These are phyloP conservation scores for Drosophila parvula DNA, from an alignment of 1,140 invertebrate genomes.

Conservation along the genomic window DNA sequence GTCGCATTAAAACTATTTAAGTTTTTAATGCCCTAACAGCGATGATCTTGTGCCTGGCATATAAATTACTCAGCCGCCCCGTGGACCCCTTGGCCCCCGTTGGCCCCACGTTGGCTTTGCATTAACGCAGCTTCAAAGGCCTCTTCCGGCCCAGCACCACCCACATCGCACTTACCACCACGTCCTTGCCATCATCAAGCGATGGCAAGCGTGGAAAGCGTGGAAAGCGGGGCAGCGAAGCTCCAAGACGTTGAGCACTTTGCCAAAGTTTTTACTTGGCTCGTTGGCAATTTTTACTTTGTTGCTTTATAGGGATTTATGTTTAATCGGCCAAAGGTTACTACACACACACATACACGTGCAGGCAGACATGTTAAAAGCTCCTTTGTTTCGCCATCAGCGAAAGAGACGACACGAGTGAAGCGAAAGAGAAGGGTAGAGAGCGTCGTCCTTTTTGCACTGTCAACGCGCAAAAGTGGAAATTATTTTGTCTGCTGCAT, in stretches of 20 bases:
- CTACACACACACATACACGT: conserved; percentile 18
- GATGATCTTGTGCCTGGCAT: conserved; percentile 79
- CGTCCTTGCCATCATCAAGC: conserved; percentile 57
- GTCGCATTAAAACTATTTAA: conserved; percentile 82
- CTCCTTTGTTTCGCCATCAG: conserved; percentile 61
- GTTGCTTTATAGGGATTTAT: conserved; percentile 81
- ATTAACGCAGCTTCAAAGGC: conserved; percentile 69
- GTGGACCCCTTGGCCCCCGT: neutral
- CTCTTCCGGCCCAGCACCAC: conserved; percentile 12
- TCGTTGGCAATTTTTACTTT: conserved; percentile 82
- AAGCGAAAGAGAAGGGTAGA: neutral
- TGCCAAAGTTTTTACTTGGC: conserved; percentile 80
- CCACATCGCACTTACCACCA: conserved; percentile 24
- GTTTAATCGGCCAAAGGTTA: conserved; percentile 81
- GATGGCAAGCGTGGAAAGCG: conserved; percentile 8
- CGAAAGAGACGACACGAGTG: neutral
- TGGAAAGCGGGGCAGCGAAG: conserved; percentile 36
- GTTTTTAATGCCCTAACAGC: conserved; percentile 80
- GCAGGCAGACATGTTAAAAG: conserved; percentile 51
- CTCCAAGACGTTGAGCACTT: conserved; percentile 69
- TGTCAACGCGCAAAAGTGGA: conserved; percentile 44
- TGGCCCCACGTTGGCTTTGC: conserved; percentile 10
- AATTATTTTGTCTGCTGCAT: conserved; percentile 47
- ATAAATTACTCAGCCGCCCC: conserved; percentile 65
- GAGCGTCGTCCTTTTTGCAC: conserved; percentile 22